Percentiles rank a stretch among this genome's conserved stretches.
phyloP scores from a whole-genome alignment of 2,888 invertebrate species.

The Philonicus albiceps region DNA sequence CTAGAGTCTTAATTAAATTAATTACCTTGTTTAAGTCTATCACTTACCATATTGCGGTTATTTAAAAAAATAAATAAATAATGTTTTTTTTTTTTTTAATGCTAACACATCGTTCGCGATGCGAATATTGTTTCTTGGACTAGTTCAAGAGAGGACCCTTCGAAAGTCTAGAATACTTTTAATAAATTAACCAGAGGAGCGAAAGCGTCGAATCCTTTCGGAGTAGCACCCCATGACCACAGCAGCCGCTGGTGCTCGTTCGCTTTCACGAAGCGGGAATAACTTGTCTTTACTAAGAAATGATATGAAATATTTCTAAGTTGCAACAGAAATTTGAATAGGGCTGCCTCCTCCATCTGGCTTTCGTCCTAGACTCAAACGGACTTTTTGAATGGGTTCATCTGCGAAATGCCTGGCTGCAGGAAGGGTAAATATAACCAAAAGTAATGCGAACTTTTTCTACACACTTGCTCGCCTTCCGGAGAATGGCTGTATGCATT shows the following conservation, averaged over 20 bases:
- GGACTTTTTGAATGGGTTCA: slow-evolving; percentile 9
- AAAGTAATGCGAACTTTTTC: slow-evolving; percentile 18
- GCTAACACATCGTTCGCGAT: neutral
- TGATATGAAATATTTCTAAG: slow-evolving; percentile 36
- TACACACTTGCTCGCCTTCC: neutral
- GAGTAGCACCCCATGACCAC: neutral
- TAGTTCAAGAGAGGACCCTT: neutral
- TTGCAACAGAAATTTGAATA: slow-evolving; percentile 31
- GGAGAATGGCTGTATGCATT: neutral
- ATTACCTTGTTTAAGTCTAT: neutral
- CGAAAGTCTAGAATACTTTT: neutral
- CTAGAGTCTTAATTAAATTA: neutral
- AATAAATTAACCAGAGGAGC: neutral
- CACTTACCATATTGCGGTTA: neutral
- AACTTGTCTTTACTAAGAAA: neutral
- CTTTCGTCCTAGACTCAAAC: slow-evolving; percentile 21
- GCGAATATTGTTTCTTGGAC: neutral
- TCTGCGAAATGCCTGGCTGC: neutral
- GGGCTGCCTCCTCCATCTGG: slow-evolving; percentile 5
- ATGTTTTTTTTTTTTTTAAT: neutral
- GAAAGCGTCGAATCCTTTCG: neutral
- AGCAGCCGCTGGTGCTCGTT: neutral
- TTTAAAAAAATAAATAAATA: neutral
- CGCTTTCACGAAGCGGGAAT: neutral
- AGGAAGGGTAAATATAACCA: neutral